Conservation (phyloP, 2,113 vertebrate species). For the Lamprologus callipterus region DNA sequence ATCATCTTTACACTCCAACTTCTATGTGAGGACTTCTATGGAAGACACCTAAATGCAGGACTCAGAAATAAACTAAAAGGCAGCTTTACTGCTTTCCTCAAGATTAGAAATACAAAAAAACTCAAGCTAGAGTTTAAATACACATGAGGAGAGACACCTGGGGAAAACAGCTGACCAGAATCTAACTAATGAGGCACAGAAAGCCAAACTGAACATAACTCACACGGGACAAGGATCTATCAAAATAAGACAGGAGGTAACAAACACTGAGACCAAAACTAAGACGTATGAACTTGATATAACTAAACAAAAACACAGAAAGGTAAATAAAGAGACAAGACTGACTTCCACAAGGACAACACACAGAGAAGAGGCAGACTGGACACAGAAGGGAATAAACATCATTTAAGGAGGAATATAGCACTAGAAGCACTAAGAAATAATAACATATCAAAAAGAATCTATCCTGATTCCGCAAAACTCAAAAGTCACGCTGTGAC, state of each 20-base stretch:
- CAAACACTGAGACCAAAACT: background rate
- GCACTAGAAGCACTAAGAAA: background rate
- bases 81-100: rapidly evolving
- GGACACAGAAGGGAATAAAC: background rate
- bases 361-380: background rate
- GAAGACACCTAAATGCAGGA: background rate
- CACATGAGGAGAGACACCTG: background rate
- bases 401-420: background rate
- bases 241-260: background rate
- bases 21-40: background rate
- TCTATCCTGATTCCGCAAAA: rapidly evolving
- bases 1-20: background rate
- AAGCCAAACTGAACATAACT: background rate
- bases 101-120: background rate
- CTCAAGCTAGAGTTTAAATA: background rate
- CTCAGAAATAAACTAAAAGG: background rate
- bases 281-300: background rate
- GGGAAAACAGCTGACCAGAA: rapidly evolving
- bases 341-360: background rate
- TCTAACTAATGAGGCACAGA: background rate
- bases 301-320: background rate
- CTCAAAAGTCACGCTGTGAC: rapidly evolving
- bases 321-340: background rate
- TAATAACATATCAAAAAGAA: background rate
- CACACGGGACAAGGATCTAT: rapidly evolving